Percentiles rank a stretch among this genome's conserved stretches.
Evolutionary conservation across 2,113 vertebrate genomes (phyloP).

Genomic region (Gasterosteus aculeatus): DNA sequence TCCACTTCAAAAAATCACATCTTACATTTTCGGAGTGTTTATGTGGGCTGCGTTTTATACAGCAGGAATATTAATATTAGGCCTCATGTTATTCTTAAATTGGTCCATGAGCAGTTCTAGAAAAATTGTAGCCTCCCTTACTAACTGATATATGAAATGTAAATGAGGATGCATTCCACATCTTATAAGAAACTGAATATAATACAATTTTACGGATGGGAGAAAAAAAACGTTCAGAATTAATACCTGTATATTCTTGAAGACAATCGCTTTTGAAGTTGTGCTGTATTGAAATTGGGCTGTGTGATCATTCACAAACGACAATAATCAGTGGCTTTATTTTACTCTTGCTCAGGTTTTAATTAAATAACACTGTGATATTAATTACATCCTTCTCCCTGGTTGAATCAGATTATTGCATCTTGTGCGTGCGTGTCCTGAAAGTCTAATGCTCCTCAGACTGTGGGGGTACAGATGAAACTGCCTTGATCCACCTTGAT

Average conservation of each 20-base stretch:
- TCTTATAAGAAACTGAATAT: background rate
- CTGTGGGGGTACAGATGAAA: constrained; percentile 48
- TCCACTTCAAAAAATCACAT: background rate
- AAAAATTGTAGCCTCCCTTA: background rate
- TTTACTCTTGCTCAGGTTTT: constrained; percentile 72
- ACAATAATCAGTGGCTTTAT: constrained; percentile 70
- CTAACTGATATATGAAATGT: background rate
- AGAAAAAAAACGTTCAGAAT: constrained; percentile 26
- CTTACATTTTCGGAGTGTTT: background rate
- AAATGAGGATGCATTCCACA: background rate
- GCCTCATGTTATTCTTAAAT: background rate
- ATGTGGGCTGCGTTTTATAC: background rate
- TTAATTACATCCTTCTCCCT: constrained; percentile 75
- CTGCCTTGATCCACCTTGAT: constrained; percentile 26
- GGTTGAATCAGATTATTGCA: constrained; percentile 72
- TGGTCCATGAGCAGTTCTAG: background rate
- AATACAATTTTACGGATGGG: constrained; percentile 9
- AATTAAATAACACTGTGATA: constrained; percentile 79
- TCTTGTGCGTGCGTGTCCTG: constrained; percentile 60
- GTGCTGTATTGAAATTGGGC: constrained; percentile 40
- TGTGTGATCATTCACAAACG: constrained; percentile 72
- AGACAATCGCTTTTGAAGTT: constrained; percentile 40
- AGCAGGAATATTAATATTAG: too few relatives aligned
- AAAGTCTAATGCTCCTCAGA: constrained; percentile 47
- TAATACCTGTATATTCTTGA: constrained; percentile 15